phyloP scores from a whole-genome alignment of 2,888 invertebrate species.

The Erynnis tages region DNA sequence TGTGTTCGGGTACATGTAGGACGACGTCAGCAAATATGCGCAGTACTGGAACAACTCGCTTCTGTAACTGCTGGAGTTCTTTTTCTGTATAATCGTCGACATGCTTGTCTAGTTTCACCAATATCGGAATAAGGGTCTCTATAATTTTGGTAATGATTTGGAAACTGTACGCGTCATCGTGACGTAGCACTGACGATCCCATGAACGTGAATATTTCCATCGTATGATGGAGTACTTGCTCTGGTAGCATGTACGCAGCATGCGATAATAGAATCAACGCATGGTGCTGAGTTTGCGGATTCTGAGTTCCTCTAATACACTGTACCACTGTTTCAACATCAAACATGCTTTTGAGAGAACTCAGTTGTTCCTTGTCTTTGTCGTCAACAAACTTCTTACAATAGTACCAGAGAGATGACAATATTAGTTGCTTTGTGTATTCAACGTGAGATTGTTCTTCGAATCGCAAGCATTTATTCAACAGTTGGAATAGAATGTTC shows the following conservation, averaged over 20 bases:
- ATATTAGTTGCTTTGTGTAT: constrained; percentile 92
- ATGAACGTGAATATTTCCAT: constrained; percentile 99
- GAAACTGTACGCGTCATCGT: constrained; percentile 97
- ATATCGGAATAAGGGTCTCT: constrained; percentile 93
- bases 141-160: constrained; percentile 95
- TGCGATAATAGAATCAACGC: constrained; percentile 92
- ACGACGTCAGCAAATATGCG: constrained; percentile 95
- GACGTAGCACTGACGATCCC: constrained; percentile 95
- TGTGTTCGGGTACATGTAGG: constrained; percentile 95
- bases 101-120: constrained; percentile 80
- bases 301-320: constrained; percentile 93
- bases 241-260: constrained; percentile 89
- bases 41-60: constrained; percentile 84
- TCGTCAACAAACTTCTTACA: constrained; percentile 81
- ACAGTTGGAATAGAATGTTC: constrained; percentile 88
- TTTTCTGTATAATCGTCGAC: constrained; percentile 60
- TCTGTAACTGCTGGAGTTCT: constrained; percentile 63
- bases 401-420: constrained; percentile 88
- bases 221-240: constrained; percentile 94
- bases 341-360: constrained; percentile 70
- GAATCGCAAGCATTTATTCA: constrained; percentile 89
- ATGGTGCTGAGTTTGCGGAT: constrained; percentile 97
- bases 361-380: constrained; percentile 62
- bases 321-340: constrained; percentile 92
- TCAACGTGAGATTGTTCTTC: constrained; percentile 92